Conservation (phyloP, 2,888 invertebrate species). For the Ophion costatus region DNA sequence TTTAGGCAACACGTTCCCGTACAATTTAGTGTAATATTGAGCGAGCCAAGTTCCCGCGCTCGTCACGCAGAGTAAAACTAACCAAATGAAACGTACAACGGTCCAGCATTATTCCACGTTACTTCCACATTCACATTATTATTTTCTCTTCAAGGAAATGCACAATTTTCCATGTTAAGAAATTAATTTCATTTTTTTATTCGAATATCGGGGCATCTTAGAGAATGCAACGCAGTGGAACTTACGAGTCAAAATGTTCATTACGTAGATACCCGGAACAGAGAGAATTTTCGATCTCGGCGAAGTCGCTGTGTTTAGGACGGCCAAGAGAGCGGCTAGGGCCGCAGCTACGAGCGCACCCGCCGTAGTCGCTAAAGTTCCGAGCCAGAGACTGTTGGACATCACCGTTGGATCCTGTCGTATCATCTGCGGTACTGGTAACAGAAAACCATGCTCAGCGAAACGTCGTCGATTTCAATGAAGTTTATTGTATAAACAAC, state of each 20-base stretch:
- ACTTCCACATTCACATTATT: background rate
- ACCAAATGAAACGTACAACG: conserved; percentile 77
- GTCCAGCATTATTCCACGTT: background rate
- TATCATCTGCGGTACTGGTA: conserved; percentile 87
- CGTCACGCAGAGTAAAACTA: conserved; percentile 90
- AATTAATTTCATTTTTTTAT: background rate
- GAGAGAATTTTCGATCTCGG: conserved; percentile 88
- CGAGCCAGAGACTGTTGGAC: conserved; percentile 90
- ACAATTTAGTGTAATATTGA: conserved; percentile 92
- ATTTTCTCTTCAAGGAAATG: background rate
- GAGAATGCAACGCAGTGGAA: conserved; percentile 61
- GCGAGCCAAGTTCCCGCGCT: conserved; percentile 93
- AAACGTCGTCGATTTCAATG: background rate
- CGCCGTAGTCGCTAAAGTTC: conserved; percentile 89
- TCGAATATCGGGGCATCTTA: background rate
- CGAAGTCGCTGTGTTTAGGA: conserved; percentile 91
- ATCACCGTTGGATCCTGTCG: conserved; percentile 87
- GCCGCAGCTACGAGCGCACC: conserved; percentile 89
- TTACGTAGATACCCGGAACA: conserved; percentile 89
- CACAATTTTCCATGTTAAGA: background rate
- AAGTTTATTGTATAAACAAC: background rate
- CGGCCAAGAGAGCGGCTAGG: conserved; percentile 90
- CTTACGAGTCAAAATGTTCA: conserved; percentile 92
- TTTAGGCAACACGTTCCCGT: conserved; percentile 91
- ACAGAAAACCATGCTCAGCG: conserved; percentile 32